Percentiles rank a stretch among this genome's conserved stretches.
phyloP scores from a whole-genome alignment of 1,140 invertebrate genomes.

The Drosophila sproati region DNA sequence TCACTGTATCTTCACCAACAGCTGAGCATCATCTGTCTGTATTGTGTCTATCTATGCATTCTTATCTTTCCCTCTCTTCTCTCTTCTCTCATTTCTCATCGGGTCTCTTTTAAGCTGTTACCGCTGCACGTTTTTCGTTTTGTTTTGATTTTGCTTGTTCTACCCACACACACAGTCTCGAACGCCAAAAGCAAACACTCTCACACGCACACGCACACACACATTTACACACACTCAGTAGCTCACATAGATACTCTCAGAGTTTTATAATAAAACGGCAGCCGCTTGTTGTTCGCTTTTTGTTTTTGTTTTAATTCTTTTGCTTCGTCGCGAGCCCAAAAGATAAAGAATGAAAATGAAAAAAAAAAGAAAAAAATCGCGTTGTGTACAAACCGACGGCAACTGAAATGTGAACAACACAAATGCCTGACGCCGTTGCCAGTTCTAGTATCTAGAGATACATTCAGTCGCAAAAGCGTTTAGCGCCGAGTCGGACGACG shows the following conservation, averaged over 20 bases:
- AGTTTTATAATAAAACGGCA: slow-evolving; percentile 7
- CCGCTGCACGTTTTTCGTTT: slow-evolving; percentile 77
- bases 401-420: slow-evolving; percentile 28
- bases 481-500: slow-evolving; percentile 71
- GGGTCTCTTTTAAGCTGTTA: slow-evolving; percentile 22
- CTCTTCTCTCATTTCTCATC: too few species aligned
- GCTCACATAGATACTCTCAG: slow-evolving; percentile 54
- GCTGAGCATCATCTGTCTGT: slow-evolving; percentile 46
- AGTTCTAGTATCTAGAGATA: slow-evolving; percentile 72
- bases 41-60: neutral
- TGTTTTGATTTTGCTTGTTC: slow-evolving; percentile 79
- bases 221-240: slow-evolving; percentile 29
- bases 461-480: slow-evolving; percentile 78
- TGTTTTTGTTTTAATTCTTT: slow-evolving; percentile 81
- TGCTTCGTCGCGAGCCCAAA: slow-evolving; percentile 60
- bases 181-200: neutral
- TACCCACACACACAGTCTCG: slow-evolving; percentile 20
- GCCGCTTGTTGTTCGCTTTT: slow-evolving; percentile 35
- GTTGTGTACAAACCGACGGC: slow-evolving; percentile 24
- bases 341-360: slow-evolving; percentile 66
- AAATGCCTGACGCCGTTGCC: slow-evolving; percentile 21
- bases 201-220: neutral
- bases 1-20: slow-evolving; percentile 52
- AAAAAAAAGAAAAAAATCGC: slow-evolving; percentile 36
- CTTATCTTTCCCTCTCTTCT: slow-evolving; percentile 4